Evolutionary conservation across 2,797 vertebrate genomes (phyloP).

Genomic region (Australoheros facetus): DNA sequence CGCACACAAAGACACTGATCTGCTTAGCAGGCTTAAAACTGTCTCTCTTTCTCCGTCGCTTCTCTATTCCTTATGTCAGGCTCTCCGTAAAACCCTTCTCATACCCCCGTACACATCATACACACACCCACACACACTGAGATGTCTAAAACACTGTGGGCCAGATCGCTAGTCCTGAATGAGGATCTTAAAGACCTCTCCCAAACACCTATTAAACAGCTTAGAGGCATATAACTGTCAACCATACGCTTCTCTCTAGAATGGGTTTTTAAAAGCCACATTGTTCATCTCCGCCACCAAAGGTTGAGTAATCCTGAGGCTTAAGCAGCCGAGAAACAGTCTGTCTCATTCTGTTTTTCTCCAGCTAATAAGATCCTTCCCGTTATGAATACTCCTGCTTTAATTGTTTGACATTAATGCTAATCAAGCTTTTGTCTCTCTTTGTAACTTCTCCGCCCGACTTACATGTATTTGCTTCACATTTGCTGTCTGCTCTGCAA

Average conservation of each 20-base stretch:
- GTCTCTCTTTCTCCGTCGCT: slow-evolving; percentile 48
- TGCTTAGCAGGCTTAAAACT: slow-evolving; percentile 72
- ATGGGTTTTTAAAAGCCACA: slow-evolving; percentile 73
- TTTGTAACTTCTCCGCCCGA: slow-evolving; percentile 47
- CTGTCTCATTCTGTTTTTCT: slow-evolving; percentile 61
- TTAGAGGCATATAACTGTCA: slow-evolving; percentile 73
- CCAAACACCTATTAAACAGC: slow-evolving; percentile 76
- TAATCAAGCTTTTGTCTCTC: slow-evolving; percentile 67
- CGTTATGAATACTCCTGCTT: slow-evolving; percentile 67
- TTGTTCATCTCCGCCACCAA: slow-evolving; percentile 71
- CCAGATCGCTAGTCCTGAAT: slow-evolving; percentile 62
- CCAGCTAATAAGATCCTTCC: slow-evolving; percentile 73
- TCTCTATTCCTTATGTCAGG: slow-evolving; percentile 62
- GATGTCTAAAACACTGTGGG: slow-evolving; percentile 46
- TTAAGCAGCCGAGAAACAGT: slow-evolving; percentile 68
- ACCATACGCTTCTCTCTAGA: slow-evolving; percentile 65
- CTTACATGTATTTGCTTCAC: slow-evolving; percentile 42
- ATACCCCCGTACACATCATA: slow-evolving; percentile 21
- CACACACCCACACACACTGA: neutral
- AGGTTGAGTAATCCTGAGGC: slow-evolving; percentile 73
- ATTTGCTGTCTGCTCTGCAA: slow-evolving; percentile 14
- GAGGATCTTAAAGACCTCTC: slow-evolving; percentile 75
- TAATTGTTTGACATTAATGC: slow-evolving; percentile 70
- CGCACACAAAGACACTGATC: slow-evolving; percentile 78
- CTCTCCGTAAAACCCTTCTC: slow-evolving; percentile 58